Evolutionary conservation across 2,113 vertebrate genomes (phyloP).

Genomic region (Proterorhinus semilunaris): DNA sequence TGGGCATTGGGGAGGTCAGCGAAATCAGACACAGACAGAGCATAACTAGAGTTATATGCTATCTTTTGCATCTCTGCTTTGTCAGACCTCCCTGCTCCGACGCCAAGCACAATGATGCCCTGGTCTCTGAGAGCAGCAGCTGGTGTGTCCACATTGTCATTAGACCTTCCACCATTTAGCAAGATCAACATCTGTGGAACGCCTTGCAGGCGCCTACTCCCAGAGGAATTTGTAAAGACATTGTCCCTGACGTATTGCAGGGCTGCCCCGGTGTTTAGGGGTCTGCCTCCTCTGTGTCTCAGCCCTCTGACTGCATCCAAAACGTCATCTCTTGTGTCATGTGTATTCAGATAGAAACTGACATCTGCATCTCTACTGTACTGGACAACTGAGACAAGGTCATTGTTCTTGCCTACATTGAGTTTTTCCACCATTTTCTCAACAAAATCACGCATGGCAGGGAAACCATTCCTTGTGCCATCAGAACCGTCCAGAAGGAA

Average conservation of each 20-base stretch:
- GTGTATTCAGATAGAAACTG: constrained; percentile 43
- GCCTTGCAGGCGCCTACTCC: constrained; percentile 76
- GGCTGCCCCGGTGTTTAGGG: constrained; percentile 74
- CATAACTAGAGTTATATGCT: too few relatives aligned
- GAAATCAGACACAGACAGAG: too few relatives aligned
- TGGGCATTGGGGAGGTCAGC: too few relatives aligned
- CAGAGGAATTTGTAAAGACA: constrained; percentile 75
- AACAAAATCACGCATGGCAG: constrained; percentile 34
- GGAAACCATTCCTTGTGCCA: constrained; percentile 26
- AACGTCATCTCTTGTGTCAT: constrained; percentile 17
- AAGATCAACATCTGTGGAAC: constrained; percentile 75
- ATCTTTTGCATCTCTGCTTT: too few relatives aligned
- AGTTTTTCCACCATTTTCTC: constrained; percentile 44
- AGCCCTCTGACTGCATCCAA: constrained; percentile 16
- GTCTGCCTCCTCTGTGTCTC: constrained; percentile 37
- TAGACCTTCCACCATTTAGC: constrained; percentile 37
- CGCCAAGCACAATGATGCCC: constrained; percentile 13
- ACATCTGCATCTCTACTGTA: constrained; percentile 39
- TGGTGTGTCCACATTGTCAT: constrained; percentile 34
- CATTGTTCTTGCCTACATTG: constrained; percentile 35
- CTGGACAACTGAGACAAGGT: constrained; percentile 36
- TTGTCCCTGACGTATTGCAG: constrained; percentile 68
- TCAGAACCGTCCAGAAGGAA: constrained; percentile 62
- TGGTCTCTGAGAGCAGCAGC: constrained; percentile 25
- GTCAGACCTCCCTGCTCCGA: too few relatives aligned